Base-by-base conservation (phyloP, 2,888 invertebrate species). In the Cephalotes varians region DNA sequence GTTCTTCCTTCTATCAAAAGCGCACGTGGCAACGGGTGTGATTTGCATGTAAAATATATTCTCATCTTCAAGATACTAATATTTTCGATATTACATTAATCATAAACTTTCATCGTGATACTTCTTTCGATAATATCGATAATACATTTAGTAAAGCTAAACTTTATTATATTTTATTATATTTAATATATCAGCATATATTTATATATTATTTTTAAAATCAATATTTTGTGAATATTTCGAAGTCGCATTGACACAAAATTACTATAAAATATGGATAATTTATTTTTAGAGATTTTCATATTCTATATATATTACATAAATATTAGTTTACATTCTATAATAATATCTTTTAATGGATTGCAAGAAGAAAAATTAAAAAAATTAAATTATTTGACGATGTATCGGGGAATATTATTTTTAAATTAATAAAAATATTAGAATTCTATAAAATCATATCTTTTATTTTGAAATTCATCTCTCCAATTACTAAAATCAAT, bases 1-100 rank as follows among this genome's bases (percentile, higher is more conserved):
- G 86, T 84, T 83, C 89, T 93, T 91, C 91, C 91, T 89, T 86
- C 82, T 77, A 67, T n/a, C 54, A 60, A 21, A 37, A 64, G n/a
- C 15, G 71, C 82, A 44, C 72, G 72, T 73, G 51, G 28, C 31
- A 74, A 74, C 37, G 28, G 40, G 12, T 37, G 72, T 54, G 65
- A 69, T 77, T 82, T 79, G 34, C 56, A 69, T 79, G 56, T 71
- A 79, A 69, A 69, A 71, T 44, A 21, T 18, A 69, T 25, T 18
- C 15, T 31, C 18, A 56, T 54, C 1, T 9, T 44, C 34, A 18
- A 44, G 31, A 54, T n/a, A 31, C 12, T 25, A 44, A 31, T 40
- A 7, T 69, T 65, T 1, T 34, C 28, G 21, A 49, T 15, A 44
- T 51, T n/a, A 9, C 34, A 25, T 54, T 49, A 44, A 40, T 65